These are phyloP conservation scores for Nannospalax galili DNA, from an alignment of 2,113 vertebrate species.

Conservation along the genomic window DNA sequence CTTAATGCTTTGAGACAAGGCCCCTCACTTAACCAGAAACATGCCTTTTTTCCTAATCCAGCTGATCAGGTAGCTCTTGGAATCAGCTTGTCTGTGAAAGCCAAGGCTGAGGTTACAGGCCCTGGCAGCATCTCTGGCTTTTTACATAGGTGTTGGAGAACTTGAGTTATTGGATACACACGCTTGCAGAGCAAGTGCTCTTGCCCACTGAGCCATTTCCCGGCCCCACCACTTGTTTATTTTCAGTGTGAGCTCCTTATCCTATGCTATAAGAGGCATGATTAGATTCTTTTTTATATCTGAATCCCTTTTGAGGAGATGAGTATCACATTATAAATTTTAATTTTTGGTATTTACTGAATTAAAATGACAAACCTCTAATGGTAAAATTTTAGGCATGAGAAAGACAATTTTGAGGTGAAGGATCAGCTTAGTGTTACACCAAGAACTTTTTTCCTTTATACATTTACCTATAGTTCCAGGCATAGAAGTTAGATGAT, in stretches of 20 bases:
- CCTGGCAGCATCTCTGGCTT: background rate
- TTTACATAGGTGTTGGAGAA: background rate
- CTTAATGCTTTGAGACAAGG: background rate
- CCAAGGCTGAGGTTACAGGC: background rate
- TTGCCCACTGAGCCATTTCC: background rate
- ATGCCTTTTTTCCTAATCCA: background rate
- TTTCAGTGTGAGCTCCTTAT: background rate
- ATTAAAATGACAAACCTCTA: background rate
- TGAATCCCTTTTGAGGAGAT: background rate
- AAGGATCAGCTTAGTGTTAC: background rate
- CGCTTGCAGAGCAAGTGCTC: background rate
- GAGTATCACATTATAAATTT: background rate
- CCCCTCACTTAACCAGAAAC: background rate
- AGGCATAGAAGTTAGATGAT: background rate
- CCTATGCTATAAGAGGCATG: background rate
- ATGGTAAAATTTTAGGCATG: background rate
- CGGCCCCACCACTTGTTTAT: background rate
- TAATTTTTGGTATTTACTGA: background rate
- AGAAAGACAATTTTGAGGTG: background rate
- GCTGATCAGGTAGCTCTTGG: background rate
- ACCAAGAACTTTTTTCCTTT: background rate
- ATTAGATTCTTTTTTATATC: background rate
- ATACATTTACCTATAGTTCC: background rate
- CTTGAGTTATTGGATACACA: background rate
- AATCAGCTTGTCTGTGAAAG: no score